Percentiles rank a stretch among this genome's conserved stretches.
Evolutionary conservation across 2,113 vertebrate genomes (phyloP).

Genomic region (sheep (Ovis aries)): DNA sequence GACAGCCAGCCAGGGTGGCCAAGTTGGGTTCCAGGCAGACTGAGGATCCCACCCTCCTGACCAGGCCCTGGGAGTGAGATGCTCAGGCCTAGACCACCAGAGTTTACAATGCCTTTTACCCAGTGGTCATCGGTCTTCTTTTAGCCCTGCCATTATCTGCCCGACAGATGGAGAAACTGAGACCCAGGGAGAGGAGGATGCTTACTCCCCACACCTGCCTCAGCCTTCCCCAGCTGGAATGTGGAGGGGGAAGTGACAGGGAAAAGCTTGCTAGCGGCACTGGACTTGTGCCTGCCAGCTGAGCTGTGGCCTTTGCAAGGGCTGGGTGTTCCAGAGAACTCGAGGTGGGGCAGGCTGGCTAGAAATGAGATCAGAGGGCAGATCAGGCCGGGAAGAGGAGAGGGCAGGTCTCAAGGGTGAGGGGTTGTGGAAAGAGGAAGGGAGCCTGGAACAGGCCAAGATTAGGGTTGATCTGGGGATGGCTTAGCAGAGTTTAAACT

Average conservation of each 20-base stretch:
- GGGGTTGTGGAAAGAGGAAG: background rate
- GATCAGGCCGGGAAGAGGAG: background rate
- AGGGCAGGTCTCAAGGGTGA: background rate
- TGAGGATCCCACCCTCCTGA: background rate
- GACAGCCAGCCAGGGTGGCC: background rate
- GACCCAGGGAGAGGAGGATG: background rate
- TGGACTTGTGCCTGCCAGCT: background rate
- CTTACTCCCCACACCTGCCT: background rate
- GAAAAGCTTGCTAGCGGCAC: background rate
- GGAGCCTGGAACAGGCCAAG: background rate
- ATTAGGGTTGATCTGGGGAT: background rate
- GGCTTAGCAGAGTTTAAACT: background rate
- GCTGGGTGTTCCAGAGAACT: background rate
- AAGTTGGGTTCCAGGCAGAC: background rate
- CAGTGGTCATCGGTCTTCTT: background rate
- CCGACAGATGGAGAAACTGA: background rate
- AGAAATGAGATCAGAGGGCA: conserved; percentile 41
- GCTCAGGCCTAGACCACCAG: background rate
- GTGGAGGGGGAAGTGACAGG: background rate
- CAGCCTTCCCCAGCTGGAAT: background rate
- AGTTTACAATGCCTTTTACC: background rate
- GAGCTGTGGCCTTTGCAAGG: background rate
- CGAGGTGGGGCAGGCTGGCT: conserved; percentile 43
- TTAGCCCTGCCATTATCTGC: background rate
- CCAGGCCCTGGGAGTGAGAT: background rate